Conservation (phyloP, 2,113 vertebrate genomes). For the Saimiri boliviensis region DNA sequence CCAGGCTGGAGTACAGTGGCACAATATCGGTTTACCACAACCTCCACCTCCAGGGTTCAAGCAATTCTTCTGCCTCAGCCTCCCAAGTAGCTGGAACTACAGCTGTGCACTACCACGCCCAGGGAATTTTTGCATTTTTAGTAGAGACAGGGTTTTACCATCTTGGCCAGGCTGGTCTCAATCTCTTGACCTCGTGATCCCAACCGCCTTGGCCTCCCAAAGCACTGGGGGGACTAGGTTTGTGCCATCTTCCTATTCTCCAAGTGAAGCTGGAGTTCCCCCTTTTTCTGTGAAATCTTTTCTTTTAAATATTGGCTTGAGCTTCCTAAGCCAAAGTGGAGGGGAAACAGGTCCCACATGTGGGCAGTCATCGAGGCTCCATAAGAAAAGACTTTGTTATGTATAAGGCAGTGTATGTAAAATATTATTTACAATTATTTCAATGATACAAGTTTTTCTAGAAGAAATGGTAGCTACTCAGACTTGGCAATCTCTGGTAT, state of each 20-base stretch:
- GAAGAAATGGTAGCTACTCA: neutral
- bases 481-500: neutral
- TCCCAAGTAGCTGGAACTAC: no score
- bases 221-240: no score
- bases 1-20: no score
- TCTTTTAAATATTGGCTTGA: neutral
- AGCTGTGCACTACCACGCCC: no score
- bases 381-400: neutral
- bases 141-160: no score
- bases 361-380: neutral
- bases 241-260: neutral
- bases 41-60: no score
- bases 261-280: neutral
- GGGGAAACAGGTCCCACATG: neutral
- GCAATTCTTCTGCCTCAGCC: no score
- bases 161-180: no score
- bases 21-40: no score
- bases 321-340: neutral
- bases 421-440: constrained; percentile 9
- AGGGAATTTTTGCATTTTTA: no score
- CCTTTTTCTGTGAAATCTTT: neutral
- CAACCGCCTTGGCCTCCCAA: no score
- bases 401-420: neutral
- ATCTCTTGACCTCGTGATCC: no score
- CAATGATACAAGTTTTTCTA: neutral